Evolutionary conservation across 2,888 invertebrate species (phyloP).

Genomic region (Nomada lathburiana): DNA sequence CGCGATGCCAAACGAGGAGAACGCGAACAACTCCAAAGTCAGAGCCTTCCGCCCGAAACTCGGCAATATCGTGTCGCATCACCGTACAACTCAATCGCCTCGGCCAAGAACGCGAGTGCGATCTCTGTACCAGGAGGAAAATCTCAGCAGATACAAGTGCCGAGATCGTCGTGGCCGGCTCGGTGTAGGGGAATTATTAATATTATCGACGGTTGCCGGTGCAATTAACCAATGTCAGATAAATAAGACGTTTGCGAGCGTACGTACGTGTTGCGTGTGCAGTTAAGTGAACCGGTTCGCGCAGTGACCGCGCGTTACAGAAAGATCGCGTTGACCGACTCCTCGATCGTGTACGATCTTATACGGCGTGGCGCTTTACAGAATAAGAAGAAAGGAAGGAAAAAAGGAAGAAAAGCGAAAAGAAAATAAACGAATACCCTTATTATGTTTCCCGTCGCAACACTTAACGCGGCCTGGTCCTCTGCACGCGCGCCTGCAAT

Average conservation of each 20-base stretch:
- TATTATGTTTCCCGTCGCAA: constrained; percentile 28
- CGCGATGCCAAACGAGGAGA: too few relatives aligned
- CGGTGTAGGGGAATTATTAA: constrained; percentile 33
- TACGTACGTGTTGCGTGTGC: constrained; percentile 34
- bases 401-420: neutral
- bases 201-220: constrained; percentile 50
- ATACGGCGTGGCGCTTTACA: constrained; percentile 18
- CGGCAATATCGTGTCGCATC: neutral
- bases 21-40: too few relatives aligned
- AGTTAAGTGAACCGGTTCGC: constrained; percentile 63
- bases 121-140: neutral
- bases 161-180: neutral
- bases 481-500: constrained; percentile 27
- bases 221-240: constrained; percentile 59
- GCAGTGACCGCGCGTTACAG: constrained; percentile 26
- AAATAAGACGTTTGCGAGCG: constrained; percentile 56
- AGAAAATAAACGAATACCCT: constrained; percentile 1
- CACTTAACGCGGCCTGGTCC: constrained; percentile 4
- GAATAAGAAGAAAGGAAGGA: neutral
- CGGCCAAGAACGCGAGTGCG: neutral
- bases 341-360: constrained; percentile 20
- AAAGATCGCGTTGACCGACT: constrained; percentile 34
- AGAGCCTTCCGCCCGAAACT: too few relatives aligned
- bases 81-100: neutral
- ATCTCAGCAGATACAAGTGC: neutral